Evolutionary conservation across 1,140 invertebrate species (phyloP), one percentile per base, ranked within the genome.

Genomic region (Nasonia vitripennis): DNA sequence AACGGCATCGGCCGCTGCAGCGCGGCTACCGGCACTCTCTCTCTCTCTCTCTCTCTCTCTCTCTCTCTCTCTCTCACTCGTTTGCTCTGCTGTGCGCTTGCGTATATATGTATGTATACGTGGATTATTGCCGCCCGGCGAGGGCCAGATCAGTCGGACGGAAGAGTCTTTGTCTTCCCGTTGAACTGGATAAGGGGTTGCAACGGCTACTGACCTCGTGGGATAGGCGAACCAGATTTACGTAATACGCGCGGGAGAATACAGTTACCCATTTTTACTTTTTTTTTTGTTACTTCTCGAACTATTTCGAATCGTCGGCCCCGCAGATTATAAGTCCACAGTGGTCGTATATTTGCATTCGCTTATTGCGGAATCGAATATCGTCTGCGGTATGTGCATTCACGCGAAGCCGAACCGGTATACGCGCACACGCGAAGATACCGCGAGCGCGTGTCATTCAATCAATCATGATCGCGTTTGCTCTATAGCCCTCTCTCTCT

Each of bases 1-100:
- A 78, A 78, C 77, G 77, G 77, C 41, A 78, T 23, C 41, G 23
- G 55, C 17, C 55, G 48, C 23, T 34, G n/a, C 71, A 27, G 27
- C 27, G n/a, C 17, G 73, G 68, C 68, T 34, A 23, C n/a, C 67
- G 9, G 3, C 27, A n/a, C 68, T 11, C 34, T 17, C 68, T 27
- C 67, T 10, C 10, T 1, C 27, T 27, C 27, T 27, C 27, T 27
- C 27, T 27, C 27, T 27, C 27, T 4, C 10, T 12, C 68, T 27
- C 67, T 10, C 10, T 1, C 27, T 27, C 27, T 27, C 27, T 27
- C 27, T 27, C 27, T 27, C 27, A 27, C 27, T 27, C 27, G 27
- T 27, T 27, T 27, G 27, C 27, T 45, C 41, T 45, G 0, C 6
- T 45, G 41, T 3, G 23, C 68, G 27, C 23, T 5, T 34, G 2